These are phyloP conservation scores for Drosophila virilis DNA, from an alignment of 1,140 invertebrate species.

Conservation along the genomic window DNA sequence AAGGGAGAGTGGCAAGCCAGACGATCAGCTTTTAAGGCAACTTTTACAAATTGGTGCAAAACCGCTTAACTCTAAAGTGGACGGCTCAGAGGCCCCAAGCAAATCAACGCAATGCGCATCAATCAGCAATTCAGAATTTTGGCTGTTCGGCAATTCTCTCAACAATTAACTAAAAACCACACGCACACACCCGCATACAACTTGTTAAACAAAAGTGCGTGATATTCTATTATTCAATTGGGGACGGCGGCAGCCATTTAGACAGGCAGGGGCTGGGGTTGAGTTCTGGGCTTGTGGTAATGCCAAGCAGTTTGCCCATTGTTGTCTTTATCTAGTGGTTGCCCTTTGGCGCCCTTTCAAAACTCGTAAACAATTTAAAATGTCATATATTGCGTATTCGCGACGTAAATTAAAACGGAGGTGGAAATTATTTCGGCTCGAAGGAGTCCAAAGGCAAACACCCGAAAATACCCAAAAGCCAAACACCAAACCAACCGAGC, in stretches of 20 bases:
- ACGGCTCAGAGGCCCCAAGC: constrained; percentile 63
- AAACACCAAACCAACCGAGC: constrained; percentile 32
- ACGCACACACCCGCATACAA: constrained; percentile 21
- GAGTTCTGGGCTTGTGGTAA: background rate
- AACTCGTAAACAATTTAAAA: constrained; percentile 80
- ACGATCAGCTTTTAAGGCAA: constrained; percentile 31
- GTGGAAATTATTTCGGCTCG: constrained; percentile 61
- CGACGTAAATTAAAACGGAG: constrained; percentile 70
- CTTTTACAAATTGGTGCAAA: constrained; percentile 59
- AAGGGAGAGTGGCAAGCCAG: background rate
- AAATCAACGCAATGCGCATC: constrained; percentile 61
- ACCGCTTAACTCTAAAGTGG: constrained; percentile 52
- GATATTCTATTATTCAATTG: constrained; percentile 64
- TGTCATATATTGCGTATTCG: constrained; percentile 77
- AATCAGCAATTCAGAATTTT: constrained; percentile 52
- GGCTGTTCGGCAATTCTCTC: constrained; percentile 65
- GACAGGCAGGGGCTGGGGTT: background rate
- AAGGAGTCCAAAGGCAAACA: constrained; percentile 10
- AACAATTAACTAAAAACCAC: constrained; percentile 71
- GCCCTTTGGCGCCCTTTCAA: constrained; percentile 47
- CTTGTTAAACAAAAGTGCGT: background rate
- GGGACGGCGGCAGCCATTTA: constrained; percentile 36
- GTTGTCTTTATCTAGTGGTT: constrained; percentile 48
- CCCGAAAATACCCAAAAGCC: constrained; percentile 9
- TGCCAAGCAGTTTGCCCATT: constrained; percentile 11